phyloP scores from a whole-genome alignment of 2,888 invertebrate genomes.

The Chorisops tibialis region DNA sequence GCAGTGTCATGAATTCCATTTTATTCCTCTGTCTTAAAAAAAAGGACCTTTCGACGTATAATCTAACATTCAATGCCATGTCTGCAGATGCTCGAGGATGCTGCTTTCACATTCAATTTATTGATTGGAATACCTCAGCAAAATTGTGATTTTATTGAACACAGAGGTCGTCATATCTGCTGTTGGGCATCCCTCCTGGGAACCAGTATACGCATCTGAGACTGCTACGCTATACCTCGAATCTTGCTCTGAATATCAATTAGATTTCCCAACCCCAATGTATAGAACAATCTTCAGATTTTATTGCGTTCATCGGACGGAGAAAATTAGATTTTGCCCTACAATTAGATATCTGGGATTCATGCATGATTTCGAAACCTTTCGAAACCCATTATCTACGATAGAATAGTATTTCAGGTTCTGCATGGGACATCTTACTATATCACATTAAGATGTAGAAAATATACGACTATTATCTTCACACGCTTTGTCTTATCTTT shows the following conservation, averaged over 20 bases:
- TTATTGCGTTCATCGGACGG: conserved; percentile 4
- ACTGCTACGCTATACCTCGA: not conserved
- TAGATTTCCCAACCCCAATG: conserved; percentile 5
- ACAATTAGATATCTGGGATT: conserved; percentile 12
- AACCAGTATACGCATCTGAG: not conserved
- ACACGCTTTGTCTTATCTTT: too few species aligned
- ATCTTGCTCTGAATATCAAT: conserved; percentile 11
- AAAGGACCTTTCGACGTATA: too few species aligned
- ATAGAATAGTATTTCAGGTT: too few species aligned
- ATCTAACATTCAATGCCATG: too few species aligned
- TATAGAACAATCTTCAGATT: conserved; percentile 14
- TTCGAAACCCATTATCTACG: too few species aligned
- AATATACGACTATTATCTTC: too few species aligned
- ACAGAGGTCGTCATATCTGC: conserved; percentile 11
- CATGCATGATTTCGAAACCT: not conserved
- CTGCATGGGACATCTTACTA: too few species aligned
- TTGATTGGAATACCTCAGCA: conserved; percentile 29
- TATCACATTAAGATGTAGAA: too few species aligned
- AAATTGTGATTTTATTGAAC: conserved; percentile 31
- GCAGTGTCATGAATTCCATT: too few species aligned
- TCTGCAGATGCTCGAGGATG: not conserved
- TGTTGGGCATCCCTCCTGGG: not conserved
- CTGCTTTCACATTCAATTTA: conserved; percentile 13
- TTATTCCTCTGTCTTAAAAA: too few species aligned
- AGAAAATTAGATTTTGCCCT: conserved; percentile 17